Evolutionary conservation across 2,113 vertebrate genomes (phyloP).

Genomic region (Grammomys dolichurus): DNA sequence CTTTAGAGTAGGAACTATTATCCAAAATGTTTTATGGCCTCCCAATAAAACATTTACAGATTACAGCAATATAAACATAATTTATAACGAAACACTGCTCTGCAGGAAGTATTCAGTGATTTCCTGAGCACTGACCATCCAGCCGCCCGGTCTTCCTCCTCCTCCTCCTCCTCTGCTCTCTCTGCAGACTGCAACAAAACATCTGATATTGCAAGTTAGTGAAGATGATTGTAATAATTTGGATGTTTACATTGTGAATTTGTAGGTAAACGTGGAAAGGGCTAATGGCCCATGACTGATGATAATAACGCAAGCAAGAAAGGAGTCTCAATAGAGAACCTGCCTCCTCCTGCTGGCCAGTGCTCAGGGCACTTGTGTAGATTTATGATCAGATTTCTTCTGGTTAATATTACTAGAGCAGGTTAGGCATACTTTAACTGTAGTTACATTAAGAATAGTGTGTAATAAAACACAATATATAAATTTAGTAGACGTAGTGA

Average conservation of each 20-base stretch:
- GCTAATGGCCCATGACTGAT: not conserved
- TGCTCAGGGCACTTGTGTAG: not conserved
- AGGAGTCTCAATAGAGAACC: not conserved
- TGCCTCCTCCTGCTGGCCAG: not conserved
- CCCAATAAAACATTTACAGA: not conserved
- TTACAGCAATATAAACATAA: constrained; percentile 4
- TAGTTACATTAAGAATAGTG: not conserved
- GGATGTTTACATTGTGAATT: not conserved
- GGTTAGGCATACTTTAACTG: not conserved
- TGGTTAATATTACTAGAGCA: not conserved
- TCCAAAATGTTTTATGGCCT: constrained; percentile 61
- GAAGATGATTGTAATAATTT: not conserved
- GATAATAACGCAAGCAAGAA: not conserved
- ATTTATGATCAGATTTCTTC: not conserved
- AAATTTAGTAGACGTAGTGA: not conserved
- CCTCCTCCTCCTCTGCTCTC: not conserved
- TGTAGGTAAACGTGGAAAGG: not conserved
- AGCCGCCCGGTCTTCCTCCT: not conserved
- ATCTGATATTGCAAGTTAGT: not conserved
- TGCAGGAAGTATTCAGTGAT: not conserved
- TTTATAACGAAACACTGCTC: not conserved
- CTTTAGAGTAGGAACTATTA: constrained; percentile 48
- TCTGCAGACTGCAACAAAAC: not conserved
- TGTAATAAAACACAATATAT: not conserved
- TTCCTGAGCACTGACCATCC: not conserved